Conservation (phyloP, 2,797 vertebrate genomes). For the Selene dorsalis region DNA sequence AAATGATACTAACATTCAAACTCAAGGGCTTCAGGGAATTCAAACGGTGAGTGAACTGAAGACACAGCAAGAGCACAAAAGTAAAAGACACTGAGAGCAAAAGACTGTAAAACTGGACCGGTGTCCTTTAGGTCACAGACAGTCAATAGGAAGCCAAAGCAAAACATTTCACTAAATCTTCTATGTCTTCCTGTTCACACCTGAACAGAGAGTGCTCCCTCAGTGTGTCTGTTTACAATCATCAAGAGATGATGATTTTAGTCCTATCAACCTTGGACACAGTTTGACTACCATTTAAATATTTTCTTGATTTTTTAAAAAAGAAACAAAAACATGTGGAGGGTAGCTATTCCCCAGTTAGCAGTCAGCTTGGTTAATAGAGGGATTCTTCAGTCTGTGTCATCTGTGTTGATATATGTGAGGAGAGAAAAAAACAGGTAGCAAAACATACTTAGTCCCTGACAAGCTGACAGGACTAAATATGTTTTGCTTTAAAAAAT, state of each 20-base stretch:
- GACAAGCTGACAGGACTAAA: neutral
- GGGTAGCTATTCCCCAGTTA: neutral
- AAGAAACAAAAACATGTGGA: neutral
- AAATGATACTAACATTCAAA: slow-evolving; percentile 52
- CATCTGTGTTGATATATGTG: neutral
- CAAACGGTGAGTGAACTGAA: slow-evolving; percentile 57
- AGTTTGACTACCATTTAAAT: neutral
- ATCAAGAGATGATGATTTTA: neutral
- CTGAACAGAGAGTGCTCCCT: neutral
- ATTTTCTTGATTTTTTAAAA: neutral
- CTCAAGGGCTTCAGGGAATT: slow-evolving; percentile 50
- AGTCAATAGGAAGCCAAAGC: neutral
- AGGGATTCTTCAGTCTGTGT: neutral
- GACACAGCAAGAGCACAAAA: slow-evolving; percentile 41
- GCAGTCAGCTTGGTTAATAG: neutral
- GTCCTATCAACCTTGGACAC: neutral
- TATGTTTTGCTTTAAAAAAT: neutral
- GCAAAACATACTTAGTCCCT: neutral
- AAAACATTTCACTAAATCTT: neutral
- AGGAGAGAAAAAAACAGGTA: neutral
- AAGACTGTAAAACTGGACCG: slow-evolving; percentile 5
- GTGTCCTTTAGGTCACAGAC: slow-evolving; percentile 2
- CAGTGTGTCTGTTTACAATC: neutral
- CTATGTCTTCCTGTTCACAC: neutral
- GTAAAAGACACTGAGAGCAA: slow-evolving; percentile 7